A percentile compares a stretch with the other conserved stretches of the same genome.
Evolutionary conservation across 2,888 invertebrate species (phyloP).

Genomic region (Salpingus planirostris): DNA sequence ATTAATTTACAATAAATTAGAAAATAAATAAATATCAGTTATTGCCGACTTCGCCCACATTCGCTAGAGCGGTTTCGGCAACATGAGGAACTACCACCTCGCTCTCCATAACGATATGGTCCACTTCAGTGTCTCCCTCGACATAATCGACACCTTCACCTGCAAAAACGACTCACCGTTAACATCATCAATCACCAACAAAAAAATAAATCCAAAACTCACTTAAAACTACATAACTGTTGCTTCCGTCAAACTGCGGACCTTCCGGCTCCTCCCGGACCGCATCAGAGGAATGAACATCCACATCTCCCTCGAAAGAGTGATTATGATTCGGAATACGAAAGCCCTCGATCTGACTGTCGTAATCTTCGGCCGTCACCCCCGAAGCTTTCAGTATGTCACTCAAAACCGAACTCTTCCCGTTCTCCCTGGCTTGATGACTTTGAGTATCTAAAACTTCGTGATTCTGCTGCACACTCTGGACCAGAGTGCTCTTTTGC

Average conservation of each 20-base stretch:
- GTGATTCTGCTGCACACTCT: no score
- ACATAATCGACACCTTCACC: no score
- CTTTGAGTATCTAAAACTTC: not conserved
- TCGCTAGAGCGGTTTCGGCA: no score
- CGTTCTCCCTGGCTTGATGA: slow-evolving; percentile 16
- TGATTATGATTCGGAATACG: slow-evolving; percentile 16
- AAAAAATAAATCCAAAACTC: slow-evolving; percentile 1
- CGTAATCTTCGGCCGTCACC: slow-evolving; percentile 22
- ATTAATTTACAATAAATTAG: slow-evolving; percentile 18
- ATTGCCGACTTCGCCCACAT: no score
- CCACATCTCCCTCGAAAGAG: no score
- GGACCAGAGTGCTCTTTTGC: not conserved
- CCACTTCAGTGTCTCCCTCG: no score
- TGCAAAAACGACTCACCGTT: no score
- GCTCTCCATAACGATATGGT: no score
- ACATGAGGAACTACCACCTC: no score
- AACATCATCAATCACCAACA: no score
- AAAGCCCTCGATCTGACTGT: slow-evolving; percentile 24
- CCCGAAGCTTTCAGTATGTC: slow-evolving; percentile 21
- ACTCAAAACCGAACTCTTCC: slow-evolving; percentile 20
- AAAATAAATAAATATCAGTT: slow-evolving; percentile 28
- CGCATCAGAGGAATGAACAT: no score
- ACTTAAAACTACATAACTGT: slow-evolving; percentile 7
- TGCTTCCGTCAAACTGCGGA: slow-evolving; percentile 2
- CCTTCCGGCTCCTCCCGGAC: not conserved